A percentile compares a stretch with the other conserved stretches of the same genome.
These are phyloP conservation scores for Serranus cabrilla DNA, from an alignment of 2,797 vertebrate species.

Conservation along the genomic window DNA sequence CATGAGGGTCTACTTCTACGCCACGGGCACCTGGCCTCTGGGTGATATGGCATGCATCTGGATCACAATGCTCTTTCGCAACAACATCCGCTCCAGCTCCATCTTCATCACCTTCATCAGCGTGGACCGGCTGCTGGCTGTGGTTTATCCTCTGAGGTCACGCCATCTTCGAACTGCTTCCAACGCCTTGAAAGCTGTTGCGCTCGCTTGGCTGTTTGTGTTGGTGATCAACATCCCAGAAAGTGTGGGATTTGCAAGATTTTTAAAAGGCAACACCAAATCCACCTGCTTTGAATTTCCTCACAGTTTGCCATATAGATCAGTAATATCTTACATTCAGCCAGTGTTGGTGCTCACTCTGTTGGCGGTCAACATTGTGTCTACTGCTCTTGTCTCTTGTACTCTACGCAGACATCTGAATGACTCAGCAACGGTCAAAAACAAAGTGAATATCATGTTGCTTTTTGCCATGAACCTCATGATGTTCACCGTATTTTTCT, in stretches of 20 bases:
- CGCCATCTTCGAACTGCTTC: constrained; percentile 54
- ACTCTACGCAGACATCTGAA: constrained; percentile 51
- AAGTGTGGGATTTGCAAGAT: fast-evolving
- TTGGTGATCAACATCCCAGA: constrained; percentile 58
- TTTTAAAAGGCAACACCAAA: fast-evolving
- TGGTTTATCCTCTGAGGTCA: constrained; percentile 79
- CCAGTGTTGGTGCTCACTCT: constrained; percentile 43
- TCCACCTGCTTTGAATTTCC: constrained; percentile 56
- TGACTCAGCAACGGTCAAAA: constrained; percentile 49
- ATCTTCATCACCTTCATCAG: constrained; percentile 83
- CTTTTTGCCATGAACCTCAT: constrained; percentile 75
- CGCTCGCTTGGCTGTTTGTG: constrained; percentile 62
- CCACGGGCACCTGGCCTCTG: constrained; percentile 55
- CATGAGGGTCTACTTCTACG: constrained; percentile 71
- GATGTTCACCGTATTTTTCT: constrained; percentile 73
- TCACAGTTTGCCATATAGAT: fast-evolving
- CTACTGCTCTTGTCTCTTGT: constrained; percentile 66
- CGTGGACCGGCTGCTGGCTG: constrained; percentile 79
- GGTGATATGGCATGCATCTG: constrained; percentile 25
- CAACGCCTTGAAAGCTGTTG: constrained; percentile 59
- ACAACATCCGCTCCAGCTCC: constrained; percentile 78
- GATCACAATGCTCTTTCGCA: constrained; percentile 67
- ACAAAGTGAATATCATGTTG: constrained; percentile 76
- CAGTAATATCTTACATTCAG: background rate
- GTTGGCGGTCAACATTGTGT: constrained; percentile 64